phyloP scores from a whole-genome alignment of 2,113 vertebrate genomes.

The Oreotragus oreotragus region DNA sequence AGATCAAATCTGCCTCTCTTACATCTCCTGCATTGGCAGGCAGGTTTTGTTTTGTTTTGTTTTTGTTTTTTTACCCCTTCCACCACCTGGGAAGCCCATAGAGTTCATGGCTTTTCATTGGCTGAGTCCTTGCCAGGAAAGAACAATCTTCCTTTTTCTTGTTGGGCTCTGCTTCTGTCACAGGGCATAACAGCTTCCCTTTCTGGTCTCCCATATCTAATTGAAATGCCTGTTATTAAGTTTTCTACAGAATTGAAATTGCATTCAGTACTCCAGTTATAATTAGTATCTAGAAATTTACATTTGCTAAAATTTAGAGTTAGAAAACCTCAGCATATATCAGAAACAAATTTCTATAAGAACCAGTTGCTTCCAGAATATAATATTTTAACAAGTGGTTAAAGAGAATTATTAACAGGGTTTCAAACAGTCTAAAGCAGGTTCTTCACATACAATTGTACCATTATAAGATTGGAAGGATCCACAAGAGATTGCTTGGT shows the following conservation, averaged over 20 bases:
- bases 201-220: background rate
- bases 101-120: background rate
- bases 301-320: background rate
- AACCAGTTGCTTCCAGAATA: background rate
- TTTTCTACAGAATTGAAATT: background rate
- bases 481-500: background rate
- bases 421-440: slow-evolving; percentile 33
- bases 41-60: background rate
- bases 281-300: background rate
- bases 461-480: slow-evolving; percentile 4
- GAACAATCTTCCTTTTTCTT: background rate
- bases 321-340: background rate
- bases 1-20: background rate
- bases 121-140: background rate
- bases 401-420: background rate
- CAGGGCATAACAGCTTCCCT: background rate
- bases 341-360: slow-evolving; percentile 41
- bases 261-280: background rate
- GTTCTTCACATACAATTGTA: slow-evolving; percentile 27
- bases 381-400: slow-evolving; percentile 31
- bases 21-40: background rate
- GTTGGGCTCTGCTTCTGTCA: background rate
- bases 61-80: background rate
- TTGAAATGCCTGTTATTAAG: background rate
- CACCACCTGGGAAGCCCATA: background rate